Percentiles rank a stretch among this genome's conserved stretches.
Conservation (phyloP, 1,140 invertebrate genomes). For the Pachyrhynchus sulphureomaculatus region DNA sequence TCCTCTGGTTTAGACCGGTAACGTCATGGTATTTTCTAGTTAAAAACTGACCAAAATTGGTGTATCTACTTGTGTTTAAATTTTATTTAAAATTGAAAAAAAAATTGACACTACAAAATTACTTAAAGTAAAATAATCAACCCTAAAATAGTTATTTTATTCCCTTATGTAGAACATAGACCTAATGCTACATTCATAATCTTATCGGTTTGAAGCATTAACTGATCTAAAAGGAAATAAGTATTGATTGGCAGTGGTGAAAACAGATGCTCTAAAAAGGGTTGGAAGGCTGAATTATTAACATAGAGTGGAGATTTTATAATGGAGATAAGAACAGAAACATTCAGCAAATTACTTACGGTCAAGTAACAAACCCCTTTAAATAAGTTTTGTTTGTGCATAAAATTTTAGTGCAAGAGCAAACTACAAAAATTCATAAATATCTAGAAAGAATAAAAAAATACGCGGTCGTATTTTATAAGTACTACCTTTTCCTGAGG, state of each 20-base stretch:
- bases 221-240: slow-evolving; percentile 6
- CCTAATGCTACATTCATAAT: neutral
- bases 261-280: slow-evolving; percentile 24
- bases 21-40: too few relatives aligned
- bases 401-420: neutral
- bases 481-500: too few relatives aligned
- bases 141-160: too few relatives aligned
- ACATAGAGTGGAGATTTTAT: slow-evolving; percentile 24
- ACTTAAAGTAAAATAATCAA: too few relatives aligned
- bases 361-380: slow-evolving; percentile 30
- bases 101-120: too few relatives aligned
- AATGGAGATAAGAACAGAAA: slow-evolving; percentile 31
- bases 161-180: neutral
- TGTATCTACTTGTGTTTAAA: too few relatives aligned
- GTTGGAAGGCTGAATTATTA: slow-evolving; percentile 25
- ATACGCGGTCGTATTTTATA: too few relatives aligned
- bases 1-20: too few relatives aligned
- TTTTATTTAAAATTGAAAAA: too few relatives aligned
- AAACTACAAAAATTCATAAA: too few relatives aligned
- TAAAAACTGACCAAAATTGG: too few relatives aligned
- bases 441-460: too few relatives aligned
- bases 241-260: slow-evolving; percentile 20
- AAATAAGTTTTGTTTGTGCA: slow-evolving; percentile 13
- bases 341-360: slow-evolving; percentile 31
- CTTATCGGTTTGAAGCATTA: slow-evolving; percentile 7